Evolutionary conservation across 2,113 vertebrate genomes (phyloP).

Genomic region (Aptenodytes patagonicus): DNA sequence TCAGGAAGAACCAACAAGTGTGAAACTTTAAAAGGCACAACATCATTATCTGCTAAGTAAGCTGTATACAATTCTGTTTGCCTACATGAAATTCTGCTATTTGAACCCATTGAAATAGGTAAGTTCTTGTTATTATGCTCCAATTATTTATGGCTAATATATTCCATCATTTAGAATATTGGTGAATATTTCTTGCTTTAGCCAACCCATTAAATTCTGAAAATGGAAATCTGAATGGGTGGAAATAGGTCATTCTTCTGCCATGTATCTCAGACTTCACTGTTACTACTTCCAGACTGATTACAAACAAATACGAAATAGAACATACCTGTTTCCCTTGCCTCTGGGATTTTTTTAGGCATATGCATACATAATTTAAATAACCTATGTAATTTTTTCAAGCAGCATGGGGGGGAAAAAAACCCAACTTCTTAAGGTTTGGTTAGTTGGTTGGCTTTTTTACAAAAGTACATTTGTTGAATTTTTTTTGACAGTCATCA

Average conservation of each 20-base stretch:
- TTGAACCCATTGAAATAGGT: not conserved
- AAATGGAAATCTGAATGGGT: not conserved
- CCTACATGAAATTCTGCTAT: not conserved
- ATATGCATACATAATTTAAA: not conserved
- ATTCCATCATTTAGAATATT: not conserved
- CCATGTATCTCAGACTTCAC: not conserved
- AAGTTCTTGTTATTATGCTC: not conserved
- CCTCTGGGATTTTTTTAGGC: not conserved
- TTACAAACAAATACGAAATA: not conserved
- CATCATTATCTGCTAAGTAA: not conserved
- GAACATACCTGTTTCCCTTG: not conserved
- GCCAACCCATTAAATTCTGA: not conserved
- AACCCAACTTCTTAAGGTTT: accelerated
- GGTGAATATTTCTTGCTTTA: not conserved
- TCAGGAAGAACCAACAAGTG: not conserved
- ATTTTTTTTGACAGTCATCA: not conserved
- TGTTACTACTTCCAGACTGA: not conserved
- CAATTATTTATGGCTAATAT: not conserved
- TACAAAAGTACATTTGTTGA: not conserved
- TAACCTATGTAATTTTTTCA: not conserved
- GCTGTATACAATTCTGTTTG: not conserved
- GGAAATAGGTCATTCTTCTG: not conserved
- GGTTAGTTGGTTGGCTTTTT: not conserved
- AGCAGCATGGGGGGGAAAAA: not conserved
- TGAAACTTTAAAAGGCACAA: not conserved